Conservation (phyloP, 2,888 invertebrate genomes). For the Dinocampus coccinellae region DNA sequence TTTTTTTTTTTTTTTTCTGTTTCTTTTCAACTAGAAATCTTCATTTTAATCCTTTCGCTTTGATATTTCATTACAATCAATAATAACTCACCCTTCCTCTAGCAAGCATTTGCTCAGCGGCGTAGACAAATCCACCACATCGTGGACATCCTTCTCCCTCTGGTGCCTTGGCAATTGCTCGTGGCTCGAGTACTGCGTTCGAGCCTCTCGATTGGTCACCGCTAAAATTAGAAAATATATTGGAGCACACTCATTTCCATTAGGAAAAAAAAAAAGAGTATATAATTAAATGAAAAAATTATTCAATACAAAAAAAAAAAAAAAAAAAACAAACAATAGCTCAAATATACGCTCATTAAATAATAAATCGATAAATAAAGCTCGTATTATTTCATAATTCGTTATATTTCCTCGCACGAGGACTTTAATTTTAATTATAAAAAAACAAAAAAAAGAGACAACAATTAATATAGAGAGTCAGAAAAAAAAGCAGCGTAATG, state of each 20-base stretch:
- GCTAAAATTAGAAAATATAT: slow-evolving; percentile 17
- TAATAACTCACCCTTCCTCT: slow-evolving; percentile 84
- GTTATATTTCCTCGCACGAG: not conserved
- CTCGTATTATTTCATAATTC: not conserved
- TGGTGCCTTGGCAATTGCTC: slow-evolving; percentile 84
- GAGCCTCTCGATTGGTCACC: slow-evolving; percentile 53
- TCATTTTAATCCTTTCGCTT: not conserved
- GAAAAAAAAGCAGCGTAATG: not conserved
- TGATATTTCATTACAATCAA: not conserved
- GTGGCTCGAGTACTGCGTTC: slow-evolving; percentile 77
- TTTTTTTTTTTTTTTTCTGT: slow-evolving; percentile 1
- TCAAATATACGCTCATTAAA: not conserved
- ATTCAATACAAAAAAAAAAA: too few relatives aligned
- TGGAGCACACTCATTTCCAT: not conserved
- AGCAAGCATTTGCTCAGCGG: slow-evolving; percentile 93
- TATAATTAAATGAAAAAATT: not conserved
- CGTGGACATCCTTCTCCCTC: slow-evolving; percentile 90
- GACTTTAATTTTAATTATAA: not conserved
- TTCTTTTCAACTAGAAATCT: too few relatives aligned
- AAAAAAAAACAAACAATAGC: not conserved
- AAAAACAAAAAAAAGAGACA: not conserved
- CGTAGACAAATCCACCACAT: slow-evolving; percentile 90
- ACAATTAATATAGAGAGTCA: not conserved
- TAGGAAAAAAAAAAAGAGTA: too few relatives aligned
- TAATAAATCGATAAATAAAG: not conserved